These are phyloP conservation scores for Cyrtorhinus lividipennis DNA, from an alignment of 1,140 invertebrate species.

Conservation along the genomic window DNA sequence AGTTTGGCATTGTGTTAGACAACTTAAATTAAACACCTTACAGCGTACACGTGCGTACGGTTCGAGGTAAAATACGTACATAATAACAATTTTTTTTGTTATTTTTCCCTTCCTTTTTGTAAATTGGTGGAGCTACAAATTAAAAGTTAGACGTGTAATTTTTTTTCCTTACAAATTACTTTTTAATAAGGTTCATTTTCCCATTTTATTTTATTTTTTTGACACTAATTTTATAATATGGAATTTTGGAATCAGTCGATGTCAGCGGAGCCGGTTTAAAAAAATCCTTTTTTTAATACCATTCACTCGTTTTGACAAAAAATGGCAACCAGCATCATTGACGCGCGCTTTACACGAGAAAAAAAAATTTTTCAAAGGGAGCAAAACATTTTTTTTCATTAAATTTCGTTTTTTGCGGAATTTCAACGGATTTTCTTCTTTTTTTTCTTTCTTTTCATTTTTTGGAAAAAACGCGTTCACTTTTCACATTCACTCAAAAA, in stretches of 20 bases:
- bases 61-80: slow-evolving; percentile 15
- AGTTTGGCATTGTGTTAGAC: slow-evolving; percentile 19
- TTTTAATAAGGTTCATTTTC: not conserved
- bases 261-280: slow-evolving; percentile 4
- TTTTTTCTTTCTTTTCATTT: not conserved
- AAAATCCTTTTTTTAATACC: not conserved
- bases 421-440: too few relatives aligned
- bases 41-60: slow-evolving; percentile 7
- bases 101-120: not conserved
- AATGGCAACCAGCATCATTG: too few relatives aligned
- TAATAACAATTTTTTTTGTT: slow-evolving; percentile 10
- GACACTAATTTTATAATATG: slow-evolving; percentile 21
- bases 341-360: too few relatives aligned
- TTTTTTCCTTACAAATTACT: slow-evolving; percentile 11
- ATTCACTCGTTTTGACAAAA: slow-evolving; percentile 13
- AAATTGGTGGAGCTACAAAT: slow-evolving; percentile 18
- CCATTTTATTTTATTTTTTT: slow-evolving; percentile 9
- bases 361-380: too few relatives aligned
- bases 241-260: slow-evolving; percentile 21
- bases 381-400: too few relatives aligned
- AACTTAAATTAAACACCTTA: slow-evolving; percentile 3
- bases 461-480: too few relatives aligned
- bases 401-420: too few relatives aligned
- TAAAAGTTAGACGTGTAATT: slow-evolving; percentile 17
- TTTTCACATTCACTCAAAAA: not conserved